phyloP scores from a whole-genome alignment of 2,113 vertebrate genomes.

The Ursus arctos region DNA sequence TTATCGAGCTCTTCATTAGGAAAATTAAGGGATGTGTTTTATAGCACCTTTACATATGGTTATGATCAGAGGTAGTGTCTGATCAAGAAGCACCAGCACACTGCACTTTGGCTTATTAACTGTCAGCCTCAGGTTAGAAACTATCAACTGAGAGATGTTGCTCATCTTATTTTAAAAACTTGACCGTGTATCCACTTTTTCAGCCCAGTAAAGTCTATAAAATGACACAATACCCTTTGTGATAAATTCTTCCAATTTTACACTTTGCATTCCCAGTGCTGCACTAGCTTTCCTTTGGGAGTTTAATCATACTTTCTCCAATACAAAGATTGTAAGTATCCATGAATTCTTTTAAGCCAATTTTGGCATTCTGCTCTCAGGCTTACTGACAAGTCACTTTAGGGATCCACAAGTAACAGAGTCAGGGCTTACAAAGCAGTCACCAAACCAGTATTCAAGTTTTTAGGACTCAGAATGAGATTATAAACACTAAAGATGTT shows the following conservation, averaged over 20 bases:
- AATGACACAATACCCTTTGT: conserved; percentile 84
- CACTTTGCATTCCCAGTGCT: conserved; percentile 84
- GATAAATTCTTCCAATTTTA: conserved; percentile 86
- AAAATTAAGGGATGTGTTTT: conserved; percentile 86
- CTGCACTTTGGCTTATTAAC: conserved; percentile 83
- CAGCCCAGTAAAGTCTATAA: conserved; percentile 87
- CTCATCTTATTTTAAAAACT: conserved; percentile 88
- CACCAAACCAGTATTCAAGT: conserved; percentile 87
- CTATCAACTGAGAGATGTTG: conserved; percentile 69
- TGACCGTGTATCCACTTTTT: conserved; percentile 77
- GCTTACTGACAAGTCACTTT: conserved; percentile 86
- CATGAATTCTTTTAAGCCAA: conserved; percentile 85
- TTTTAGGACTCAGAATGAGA: conserved; percentile 88
- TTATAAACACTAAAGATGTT: conserved; percentile 87
- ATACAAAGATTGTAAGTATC: conserved; percentile 82
- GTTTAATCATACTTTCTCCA: conserved; percentile 87
- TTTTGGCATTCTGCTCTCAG: conserved; percentile 88
- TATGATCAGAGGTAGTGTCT: conserved; percentile 89
- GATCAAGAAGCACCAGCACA: conserved; percentile 87
- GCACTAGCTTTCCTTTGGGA: conserved; percentile 79
- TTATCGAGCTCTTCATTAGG: conserved; percentile 86
- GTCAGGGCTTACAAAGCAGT: conserved; percentile 89
- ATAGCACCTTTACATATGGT: conserved; percentile 90
- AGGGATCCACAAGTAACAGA: conserved; percentile 89
- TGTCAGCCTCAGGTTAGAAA: conserved; percentile 83